A percentile compares a stretch with the other conserved stretches of the same genome.
These are phyloP conservation scores for Hartigia nigra DNA, from an alignment of 2,888 invertebrate genomes.

Conservation along the genomic window DNA sequence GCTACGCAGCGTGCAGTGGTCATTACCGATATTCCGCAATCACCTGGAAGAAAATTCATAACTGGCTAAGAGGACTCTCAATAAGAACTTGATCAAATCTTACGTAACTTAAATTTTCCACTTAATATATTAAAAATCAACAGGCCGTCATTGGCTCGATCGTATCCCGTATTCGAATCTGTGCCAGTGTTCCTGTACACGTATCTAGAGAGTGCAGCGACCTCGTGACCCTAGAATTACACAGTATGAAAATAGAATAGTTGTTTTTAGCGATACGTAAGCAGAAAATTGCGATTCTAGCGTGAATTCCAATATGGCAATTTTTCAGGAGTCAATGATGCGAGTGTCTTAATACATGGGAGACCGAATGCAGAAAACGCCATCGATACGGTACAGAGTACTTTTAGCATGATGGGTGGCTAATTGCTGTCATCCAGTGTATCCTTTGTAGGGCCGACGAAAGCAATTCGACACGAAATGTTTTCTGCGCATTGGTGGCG, in stretches of 20 bases:
- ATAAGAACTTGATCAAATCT: not conserved
- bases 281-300: not conserved
- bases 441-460: not conserved
- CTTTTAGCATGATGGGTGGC: not conserved
- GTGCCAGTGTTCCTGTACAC: not conserved
- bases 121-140: not conserved
- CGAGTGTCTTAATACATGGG: not conserved
- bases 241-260: not conserved
- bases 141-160: not conserved
- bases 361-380: not conserved
- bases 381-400: not conserved
- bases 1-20: not conserved
- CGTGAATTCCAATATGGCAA: not conserved
- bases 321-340: not conserved
- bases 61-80: not conserved
- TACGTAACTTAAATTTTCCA: not conserved
- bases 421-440: not conserved
- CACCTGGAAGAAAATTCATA: constrained; percentile 34
- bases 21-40: constrained; percentile 28
- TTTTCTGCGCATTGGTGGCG: not conserved
- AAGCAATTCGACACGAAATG: not conserved
- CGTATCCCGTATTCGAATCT: not conserved
- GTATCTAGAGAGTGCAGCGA: not conserved
- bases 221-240: not conserved
- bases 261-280: not conserved